Evolutionary conservation across 2,797 vertebrate species (phyloP).

Genomic region (Caiman crocodilus): DNA sequence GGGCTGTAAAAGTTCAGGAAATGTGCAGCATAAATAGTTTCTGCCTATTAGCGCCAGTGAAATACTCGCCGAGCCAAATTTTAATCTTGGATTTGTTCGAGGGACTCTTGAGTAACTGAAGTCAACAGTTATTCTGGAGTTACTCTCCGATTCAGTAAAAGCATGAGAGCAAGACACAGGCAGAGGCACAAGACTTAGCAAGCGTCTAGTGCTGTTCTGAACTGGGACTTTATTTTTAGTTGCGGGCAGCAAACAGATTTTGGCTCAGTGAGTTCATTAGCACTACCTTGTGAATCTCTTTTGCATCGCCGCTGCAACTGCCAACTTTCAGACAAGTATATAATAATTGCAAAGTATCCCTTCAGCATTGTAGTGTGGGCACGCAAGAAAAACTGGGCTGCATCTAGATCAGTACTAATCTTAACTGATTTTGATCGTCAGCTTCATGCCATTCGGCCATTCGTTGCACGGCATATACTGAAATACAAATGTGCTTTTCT

Average conservation of each 20-base stretch:
- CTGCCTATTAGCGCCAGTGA: slow-evolving; percentile 70
- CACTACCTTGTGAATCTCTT: slow-evolving; percentile 24
- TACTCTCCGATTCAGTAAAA: slow-evolving; percentile 67
- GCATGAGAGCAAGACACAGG: slow-evolving; percentile 61
- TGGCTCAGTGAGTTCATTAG: slow-evolving; percentile 49
- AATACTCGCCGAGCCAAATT: slow-evolving; percentile 66
- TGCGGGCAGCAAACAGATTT: slow-evolving; percentile 45
- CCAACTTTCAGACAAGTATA: slow-evolving; percentile 1
- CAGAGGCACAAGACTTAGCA: slow-evolving; percentile 54
- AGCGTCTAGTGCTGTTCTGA: slow-evolving; percentile 40
- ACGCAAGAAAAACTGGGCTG: slow-evolving; percentile 41
- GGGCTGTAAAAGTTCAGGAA: slow-evolving; percentile 66
- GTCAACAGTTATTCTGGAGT: slow-evolving; percentile 66
- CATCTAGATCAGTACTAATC: slow-evolving; percentile 38
- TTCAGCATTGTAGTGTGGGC: neutral
- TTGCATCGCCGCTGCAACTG: slow-evolving; percentile 52
- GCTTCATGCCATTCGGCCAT: slow-evolving; percentile 68
- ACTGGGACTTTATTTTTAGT: slow-evolving; percentile 30
- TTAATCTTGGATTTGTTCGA: slow-evolving; percentile 29
- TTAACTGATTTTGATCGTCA: slow-evolving; percentile 51
- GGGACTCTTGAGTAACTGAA: slow-evolving; percentile 49
- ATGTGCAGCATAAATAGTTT: slow-evolving; percentile 70
- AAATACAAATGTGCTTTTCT: slow-evolving; percentile 70
- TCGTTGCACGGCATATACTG: slow-evolving; percentile 52
- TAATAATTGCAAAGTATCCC: slow-evolving; percentile 3